Evolutionary conservation across 2,888 invertebrate species (phyloP), one percentile per base, ranked within the genome.

Genomic region (Leptothorax acervorum): DNA sequence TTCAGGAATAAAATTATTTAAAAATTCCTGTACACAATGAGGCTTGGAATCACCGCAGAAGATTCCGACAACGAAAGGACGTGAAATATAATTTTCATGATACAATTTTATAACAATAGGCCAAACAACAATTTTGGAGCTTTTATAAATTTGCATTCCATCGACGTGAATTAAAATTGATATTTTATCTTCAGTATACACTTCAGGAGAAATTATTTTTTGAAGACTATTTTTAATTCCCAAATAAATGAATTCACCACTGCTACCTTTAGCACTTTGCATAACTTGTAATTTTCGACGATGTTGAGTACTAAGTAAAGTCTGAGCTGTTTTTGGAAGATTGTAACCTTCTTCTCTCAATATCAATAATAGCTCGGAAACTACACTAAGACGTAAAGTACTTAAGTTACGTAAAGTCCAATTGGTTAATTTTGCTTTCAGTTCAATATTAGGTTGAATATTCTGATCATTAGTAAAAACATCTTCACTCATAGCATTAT

Each of bases 111-210:
- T 35, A 12, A 63, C 8, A 23, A 63, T 63, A n/a, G n/a, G 39
- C 62, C 62, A 63, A 63, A 63, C 35, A 23, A 23, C 23, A 11
- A 63, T 28, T 39, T 63, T n/a, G 6, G 62, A 63, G 18, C 18
- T 63, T 18, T 63, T 63, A 63, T 63, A 62, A 62, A 62, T 62
- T 62, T 60, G 60, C n/a, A 60, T 31, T 23, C 31, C 31, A 60
- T 60, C 60, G 4, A 60, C 15, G 23, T 60, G 39, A 63, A 63
- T 23, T 35, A 63, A 63, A 23, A 63, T 63, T 23, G 18, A 35
- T 28, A 63, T 63, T 63, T 63, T 35, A 11, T 63, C 12, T 63
- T 63, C 62, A 39, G 23, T 63, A n/a, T 23, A 63, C 2, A 63
- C 31, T 3, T 63, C 8, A 18, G 62, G 62, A 35, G 9, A n/a